A percentile compares a stretch with the other conserved stretches of the same genome.
These are phyloP conservation scores for Lepidonotus clava DNA, from an alignment of 2,888 invertebrate genomes.

Conservation along the genomic window DNA sequence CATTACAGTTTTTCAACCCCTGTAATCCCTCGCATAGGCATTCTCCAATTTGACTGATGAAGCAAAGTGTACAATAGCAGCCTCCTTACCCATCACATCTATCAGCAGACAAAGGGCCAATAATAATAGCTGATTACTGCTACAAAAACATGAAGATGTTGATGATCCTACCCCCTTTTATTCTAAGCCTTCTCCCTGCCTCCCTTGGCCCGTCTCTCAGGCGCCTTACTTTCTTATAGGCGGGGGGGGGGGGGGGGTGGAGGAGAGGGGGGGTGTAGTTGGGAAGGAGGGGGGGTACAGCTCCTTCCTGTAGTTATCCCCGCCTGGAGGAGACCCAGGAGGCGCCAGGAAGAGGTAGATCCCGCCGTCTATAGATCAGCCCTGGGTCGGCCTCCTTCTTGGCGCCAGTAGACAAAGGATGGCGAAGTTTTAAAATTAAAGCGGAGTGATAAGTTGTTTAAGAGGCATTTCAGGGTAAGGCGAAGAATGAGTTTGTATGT, in stretches of 20 bases:
- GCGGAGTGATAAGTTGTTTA: too few relatives aligned
- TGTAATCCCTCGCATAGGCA: background rate
- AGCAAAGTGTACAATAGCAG: background rate
- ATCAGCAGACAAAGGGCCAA: background rate
- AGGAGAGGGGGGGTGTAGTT: background rate
- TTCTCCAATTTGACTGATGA: background rate
- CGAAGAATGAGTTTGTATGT: too few relatives aligned
- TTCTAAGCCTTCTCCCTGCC: too few relatives aligned
- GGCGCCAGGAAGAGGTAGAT: constrained; percentile 26
- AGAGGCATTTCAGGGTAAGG: too few relatives aligned
- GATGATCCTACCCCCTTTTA: background rate
- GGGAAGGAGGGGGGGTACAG: background rate
- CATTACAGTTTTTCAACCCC: background rate
- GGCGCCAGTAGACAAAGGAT: background rate
- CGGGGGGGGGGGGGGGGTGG: background rate
- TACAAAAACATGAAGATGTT: background rate
- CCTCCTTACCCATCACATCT: background rate
- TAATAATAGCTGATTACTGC: constrained; percentile 8
- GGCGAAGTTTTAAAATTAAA: background rate
- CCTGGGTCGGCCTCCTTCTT: background rate
- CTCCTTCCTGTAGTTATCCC: constrained; percentile 9
- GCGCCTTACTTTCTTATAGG: too few relatives aligned
- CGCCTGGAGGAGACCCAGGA: background rate
- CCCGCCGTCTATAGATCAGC: constrained; percentile 25
- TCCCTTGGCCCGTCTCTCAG: background rate